phyloP scores from a whole-genome alignment of 2,888 invertebrate genomes.

The Agapostemon virescens region DNA sequence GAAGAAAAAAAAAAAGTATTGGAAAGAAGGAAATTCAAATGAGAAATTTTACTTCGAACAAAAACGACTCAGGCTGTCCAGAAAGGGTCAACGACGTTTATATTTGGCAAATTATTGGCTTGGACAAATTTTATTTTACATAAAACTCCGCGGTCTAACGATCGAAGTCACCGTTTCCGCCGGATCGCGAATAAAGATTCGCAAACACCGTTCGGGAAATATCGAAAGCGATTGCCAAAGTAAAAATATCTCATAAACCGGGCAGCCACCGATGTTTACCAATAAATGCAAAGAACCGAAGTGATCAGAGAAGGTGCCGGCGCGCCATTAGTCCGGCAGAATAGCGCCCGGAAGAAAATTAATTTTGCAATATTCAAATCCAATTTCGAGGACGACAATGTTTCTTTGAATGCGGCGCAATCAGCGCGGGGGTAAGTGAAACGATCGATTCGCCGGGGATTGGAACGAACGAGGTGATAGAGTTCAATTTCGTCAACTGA shows the following conservation, averaged over 20 bases:
- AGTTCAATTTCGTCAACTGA: constrained; percentile 56
- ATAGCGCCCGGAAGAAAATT: not conserved
- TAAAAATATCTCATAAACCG: not conserved
- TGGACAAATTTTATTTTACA: no score
- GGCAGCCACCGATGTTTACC: not conserved
- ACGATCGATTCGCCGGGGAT: constrained; percentile 40
- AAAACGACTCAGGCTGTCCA: no score
- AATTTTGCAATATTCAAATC: constrained; percentile 17
- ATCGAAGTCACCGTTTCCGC: no score
- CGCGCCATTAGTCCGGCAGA: not conserved
- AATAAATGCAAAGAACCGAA: not conserved
- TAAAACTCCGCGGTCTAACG: no score
- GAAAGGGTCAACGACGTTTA: no score
- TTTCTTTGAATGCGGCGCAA: constrained; percentile 20
- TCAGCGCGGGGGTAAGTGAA: constrained; percentile 38
- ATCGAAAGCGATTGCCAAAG: not conserved
- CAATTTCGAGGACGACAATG: constrained; percentile 23
- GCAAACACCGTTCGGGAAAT: no score
- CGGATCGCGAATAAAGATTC: no score
- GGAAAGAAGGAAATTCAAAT: no score
- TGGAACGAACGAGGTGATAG: constrained; percentile 32
- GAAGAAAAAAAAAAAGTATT: no score
- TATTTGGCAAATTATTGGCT: no score
- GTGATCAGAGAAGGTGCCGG: not conserved
- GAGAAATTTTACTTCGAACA: no score